Conservation (phyloP, 1,140 invertebrate genomes). For the Leptestheria dahalacensis region DNA sequence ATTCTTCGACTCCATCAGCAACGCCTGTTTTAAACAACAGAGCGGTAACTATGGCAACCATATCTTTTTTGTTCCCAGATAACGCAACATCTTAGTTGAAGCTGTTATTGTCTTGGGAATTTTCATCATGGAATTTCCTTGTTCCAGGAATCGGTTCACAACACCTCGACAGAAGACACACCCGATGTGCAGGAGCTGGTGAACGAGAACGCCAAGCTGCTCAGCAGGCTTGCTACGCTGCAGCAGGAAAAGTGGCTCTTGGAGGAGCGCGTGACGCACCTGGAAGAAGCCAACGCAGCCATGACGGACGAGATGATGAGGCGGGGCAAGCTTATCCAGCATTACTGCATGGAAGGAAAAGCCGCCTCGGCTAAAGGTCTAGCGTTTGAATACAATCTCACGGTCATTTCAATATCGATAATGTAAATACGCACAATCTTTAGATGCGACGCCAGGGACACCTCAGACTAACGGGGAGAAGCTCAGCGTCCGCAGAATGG, state of each 20-base stretch:
- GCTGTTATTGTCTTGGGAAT: neutral
- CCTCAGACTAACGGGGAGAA: neutral
- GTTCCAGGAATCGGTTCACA: slow-evolving; percentile 13
- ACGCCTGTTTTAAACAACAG: too few relatives aligned
- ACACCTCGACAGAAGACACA: neutral
- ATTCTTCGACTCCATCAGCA: neutral
- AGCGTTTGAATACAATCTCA: too few relatives aligned
- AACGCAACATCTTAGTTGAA: neutral
- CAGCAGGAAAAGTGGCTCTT: slow-evolving; percentile 37
- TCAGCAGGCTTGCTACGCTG: slow-evolving; percentile 29
- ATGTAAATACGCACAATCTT: neutral
- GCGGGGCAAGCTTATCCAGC: slow-evolving; percentile 35
- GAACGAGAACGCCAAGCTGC: slow-evolving; percentile 30
- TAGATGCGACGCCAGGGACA: neutral
- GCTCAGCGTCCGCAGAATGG: slow-evolving; percentile 8
- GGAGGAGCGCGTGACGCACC: slow-evolving; percentile 36
- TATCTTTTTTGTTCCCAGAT: too few relatives aligned
- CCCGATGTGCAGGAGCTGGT: slow-evolving; percentile 17
- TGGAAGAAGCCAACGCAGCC: slow-evolving; percentile 35
- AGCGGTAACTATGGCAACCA: too few relatives aligned
- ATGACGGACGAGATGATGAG: slow-evolving; percentile 38
- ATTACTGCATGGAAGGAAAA: slow-evolving; percentile 36
- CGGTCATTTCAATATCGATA: too few relatives aligned
- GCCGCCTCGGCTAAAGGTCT: slow-evolving; percentile 7
- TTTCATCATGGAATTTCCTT: neutral